Evolutionary conservation across 2,888 invertebrate genomes (phyloP).

Genomic region (Agrotis ipsilon): DNA sequence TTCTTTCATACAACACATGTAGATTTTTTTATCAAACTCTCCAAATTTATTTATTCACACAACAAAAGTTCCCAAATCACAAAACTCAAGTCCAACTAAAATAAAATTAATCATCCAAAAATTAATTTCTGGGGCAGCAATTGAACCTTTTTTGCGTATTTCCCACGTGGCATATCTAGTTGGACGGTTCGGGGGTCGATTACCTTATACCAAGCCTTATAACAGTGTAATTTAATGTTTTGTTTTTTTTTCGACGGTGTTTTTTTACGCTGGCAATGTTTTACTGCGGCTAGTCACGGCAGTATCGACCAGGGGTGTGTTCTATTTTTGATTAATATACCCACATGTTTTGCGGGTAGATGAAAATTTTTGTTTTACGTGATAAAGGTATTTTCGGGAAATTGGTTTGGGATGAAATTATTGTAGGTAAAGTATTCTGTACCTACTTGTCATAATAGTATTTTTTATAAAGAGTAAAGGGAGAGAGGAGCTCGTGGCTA

Average conservation of each 20-base stretch:
- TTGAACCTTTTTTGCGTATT: conserved; percentile 80
- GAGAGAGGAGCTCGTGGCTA: no score
- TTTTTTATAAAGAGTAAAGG: no score
- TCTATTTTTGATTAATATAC: conserved; percentile 76
- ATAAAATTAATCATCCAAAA: conserved; percentile 69
- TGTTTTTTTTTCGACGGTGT: conserved; percentile 81
- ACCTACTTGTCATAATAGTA: not conserved
- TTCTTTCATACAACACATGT: not conserved
- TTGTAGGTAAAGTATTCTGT: not conserved
- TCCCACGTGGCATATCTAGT: conserved; percentile 88
- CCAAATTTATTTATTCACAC: not conserved
- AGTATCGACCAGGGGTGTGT: conserved; percentile 84
- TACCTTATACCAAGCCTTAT: conserved; percentile 86
- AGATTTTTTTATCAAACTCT: not conserved
- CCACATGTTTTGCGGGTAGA: conserved; percentile 57
- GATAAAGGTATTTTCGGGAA: conserved; percentile 48
- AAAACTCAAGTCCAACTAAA: conserved; percentile 61
- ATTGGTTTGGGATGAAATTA: conserved; percentile 48
- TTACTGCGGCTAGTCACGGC: conserved; percentile 88
- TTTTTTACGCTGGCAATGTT: conserved; percentile 82
- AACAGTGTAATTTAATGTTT: conserved; percentile 89
- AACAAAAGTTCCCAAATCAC: conserved; percentile 39
- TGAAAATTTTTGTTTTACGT: conserved; percentile 51
- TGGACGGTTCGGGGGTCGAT: conserved; percentile 80
- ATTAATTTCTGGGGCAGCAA: conserved; percentile 64